Percentiles rank a stretch among this genome's conserved stretches.
These are phyloP conservation scores for Rhagonycha fulva DNA, from an alignment of 2,888 invertebrate species.

Conservation along the genomic window DNA sequence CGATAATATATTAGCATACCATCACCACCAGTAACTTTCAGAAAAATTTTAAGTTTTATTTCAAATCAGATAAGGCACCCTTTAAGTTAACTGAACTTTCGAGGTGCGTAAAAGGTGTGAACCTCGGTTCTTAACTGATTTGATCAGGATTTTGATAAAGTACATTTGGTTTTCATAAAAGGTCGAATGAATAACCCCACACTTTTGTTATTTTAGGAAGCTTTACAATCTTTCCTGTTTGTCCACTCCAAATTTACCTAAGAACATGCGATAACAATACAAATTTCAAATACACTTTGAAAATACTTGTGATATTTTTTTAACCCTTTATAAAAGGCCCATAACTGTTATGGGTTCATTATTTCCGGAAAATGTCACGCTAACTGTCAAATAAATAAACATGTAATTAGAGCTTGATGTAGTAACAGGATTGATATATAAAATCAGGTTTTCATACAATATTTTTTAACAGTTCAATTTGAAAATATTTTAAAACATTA, in stretches of 20 bases:
- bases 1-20: neutral
- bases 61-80: constrained; percentile 29
- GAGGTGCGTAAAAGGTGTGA: constrained; percentile 31
- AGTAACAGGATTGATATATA: neutral
- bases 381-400: constrained; percentile 3
- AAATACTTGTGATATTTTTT: neutral
- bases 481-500: too few relatives aligned
- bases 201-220: constrained; percentile 10
- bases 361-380: constrained; percentile 21
- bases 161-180: constrained; percentile 6
- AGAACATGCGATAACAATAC: neutral
- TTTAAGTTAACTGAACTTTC: constrained; percentile 9
- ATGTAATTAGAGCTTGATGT: neutral
- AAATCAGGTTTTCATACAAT: neutral
- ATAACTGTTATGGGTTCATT: constrained; percentile 6
- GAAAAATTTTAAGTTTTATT: constrained; percentile 26
- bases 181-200: neutral
- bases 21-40: neutral
- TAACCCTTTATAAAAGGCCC: neutral
- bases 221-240: constrained; percentile 32
- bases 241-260: constrained; percentile 27
- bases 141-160: constrained; percentile 34
- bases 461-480: too few relatives aligned
- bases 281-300: neutral
- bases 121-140: constrained; percentile 26